Base-by-base conservation (phyloP, 2,113 vertebrate genomes). In the Pao palembangensis region DNA sequence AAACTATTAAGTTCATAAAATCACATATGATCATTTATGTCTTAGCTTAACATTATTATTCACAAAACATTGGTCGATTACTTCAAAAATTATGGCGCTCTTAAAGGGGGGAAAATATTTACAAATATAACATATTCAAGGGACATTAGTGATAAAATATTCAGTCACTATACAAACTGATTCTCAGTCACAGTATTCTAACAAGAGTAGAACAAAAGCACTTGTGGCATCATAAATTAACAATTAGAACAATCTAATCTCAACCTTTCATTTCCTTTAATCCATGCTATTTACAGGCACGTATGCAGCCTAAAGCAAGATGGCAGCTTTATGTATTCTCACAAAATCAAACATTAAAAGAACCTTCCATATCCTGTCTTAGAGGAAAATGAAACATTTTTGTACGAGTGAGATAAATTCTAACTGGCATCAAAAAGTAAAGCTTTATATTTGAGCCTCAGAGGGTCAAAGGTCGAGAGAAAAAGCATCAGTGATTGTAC, bases 141-240 rank as follows among this genome's bases (percentile, higher is more conserved):
- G 59, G 67, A 85, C 75, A 75, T 72, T 86, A 57, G 66, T 20
- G 61, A 83, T 76, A 74, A 81, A 86, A 87, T 67, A 77, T 76
- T 77, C 59, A 80, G 79, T 88, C 71, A 77, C 78, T 84, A 56
- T 88, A 90, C 77, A 91, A 88, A 85, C 48, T 48, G 51, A 85
- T 84, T 77, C 62, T 69, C 48, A 84, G 87, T 88, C 84, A 89
- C 81, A 90, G 82, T 85, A 89, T 88, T 78, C 51, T 65, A 86
- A 83, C 63, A 80, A 62, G 23, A 78, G 77, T 69, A 61, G 46
- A 74, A 71, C 64, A 76, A 69, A 80, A 82, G 84, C 83, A 84
- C 71, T 86, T 80, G 79, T 71, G 80, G 76, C 78, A 71, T 81
- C 51, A 88, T 89, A 88, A 89, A 89, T 88, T 87, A 91, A 87